phyloP scores from a whole-genome alignment of 2,797 vertebrate species.

The Channallabes apus region DNA sequence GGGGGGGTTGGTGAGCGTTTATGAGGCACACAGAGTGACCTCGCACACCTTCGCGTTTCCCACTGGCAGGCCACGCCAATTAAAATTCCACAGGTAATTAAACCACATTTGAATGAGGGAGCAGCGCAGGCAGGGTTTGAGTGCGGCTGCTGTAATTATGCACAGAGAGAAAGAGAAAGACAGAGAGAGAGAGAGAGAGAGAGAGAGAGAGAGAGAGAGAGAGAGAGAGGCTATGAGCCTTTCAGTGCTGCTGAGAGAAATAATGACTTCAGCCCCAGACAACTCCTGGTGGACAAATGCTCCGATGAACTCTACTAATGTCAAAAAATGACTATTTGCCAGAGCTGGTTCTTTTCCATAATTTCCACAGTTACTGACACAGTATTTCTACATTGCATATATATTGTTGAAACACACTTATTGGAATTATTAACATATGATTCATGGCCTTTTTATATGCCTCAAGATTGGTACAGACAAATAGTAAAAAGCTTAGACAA shows the following conservation, averaged over 20 bases:
- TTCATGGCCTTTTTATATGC: neutral
- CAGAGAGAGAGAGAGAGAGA: slow-evolving; percentile 31
- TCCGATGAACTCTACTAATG: slow-evolving; percentile 57
- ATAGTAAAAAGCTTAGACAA: slow-evolving; percentile 17
- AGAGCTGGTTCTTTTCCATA: slow-evolving; percentile 28
- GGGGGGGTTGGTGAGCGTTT: slow-evolving; percentile 20
- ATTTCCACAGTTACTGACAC: slow-evolving; percentile 33
- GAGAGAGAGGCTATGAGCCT: slow-evolving; percentile 39
- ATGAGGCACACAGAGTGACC: slow-evolving; percentile 62
- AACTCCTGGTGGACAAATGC: slow-evolving; percentile 58
- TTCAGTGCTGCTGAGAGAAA: slow-evolving; percentile 54
- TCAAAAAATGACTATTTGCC: slow-evolving; percentile 44
- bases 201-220: slow-evolving; percentile 31
- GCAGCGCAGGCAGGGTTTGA: slow-evolving; percentile 68
- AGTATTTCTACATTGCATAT: slow-evolving; percentile 16
- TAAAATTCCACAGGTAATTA: slow-evolving; percentile 79
- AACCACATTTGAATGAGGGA: slow-evolving; percentile 74
- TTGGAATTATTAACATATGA: neutral
- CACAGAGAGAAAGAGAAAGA: slow-evolving; percentile 36
- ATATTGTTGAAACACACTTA: neutral
- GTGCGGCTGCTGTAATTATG: slow-evolving; percentile 73
- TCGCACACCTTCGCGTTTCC: slow-evolving; percentile 72
- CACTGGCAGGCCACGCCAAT: slow-evolving; percentile 68
- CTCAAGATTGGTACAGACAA: neutral
- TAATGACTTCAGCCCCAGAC: slow-evolving; percentile 61